These are phyloP conservation scores for Sitophilus oryzae DNA, from an alignment of 1,140 invertebrate species.

Conservation along the genomic window DNA sequence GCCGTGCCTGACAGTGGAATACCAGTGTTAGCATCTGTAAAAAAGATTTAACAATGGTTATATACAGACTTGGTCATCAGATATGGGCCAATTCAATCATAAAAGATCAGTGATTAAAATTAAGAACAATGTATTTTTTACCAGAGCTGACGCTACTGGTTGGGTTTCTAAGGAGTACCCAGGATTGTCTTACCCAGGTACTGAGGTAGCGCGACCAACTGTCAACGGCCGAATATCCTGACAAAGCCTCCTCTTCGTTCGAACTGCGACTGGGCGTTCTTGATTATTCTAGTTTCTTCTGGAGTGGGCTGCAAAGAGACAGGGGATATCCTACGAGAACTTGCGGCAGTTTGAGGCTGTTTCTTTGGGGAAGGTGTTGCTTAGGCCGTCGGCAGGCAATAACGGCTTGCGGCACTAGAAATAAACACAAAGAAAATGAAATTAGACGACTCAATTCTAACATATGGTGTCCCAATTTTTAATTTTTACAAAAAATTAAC, in stretches of 20 bases:
- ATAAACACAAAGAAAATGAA: too few species aligned
- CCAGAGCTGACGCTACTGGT: too few species aligned
- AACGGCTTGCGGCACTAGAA: too few species aligned
- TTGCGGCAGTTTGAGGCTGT: slow-evolving; percentile 24
- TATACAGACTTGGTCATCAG: too few species aligned
- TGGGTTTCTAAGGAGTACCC: too few species aligned
- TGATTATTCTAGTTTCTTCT: slow-evolving; percentile 75
- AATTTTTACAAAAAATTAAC: too few species aligned
- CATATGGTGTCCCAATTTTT: too few species aligned
- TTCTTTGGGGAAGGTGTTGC: slow-evolving; percentile 43
- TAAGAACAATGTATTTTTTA: too few species aligned
- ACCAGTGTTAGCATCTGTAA: slow-evolving; percentile 60
- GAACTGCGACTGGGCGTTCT: slow-evolving; percentile 75
- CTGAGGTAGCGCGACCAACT: slow-evolving; percentile 75
- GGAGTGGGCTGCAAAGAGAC: slow-evolving; percentile 51
- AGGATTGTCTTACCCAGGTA: slow-evolving; percentile 65
- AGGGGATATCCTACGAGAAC: slow-evolving; percentile 40
- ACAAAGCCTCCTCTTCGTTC: slow-evolving; percentile 82
- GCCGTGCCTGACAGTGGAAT: slow-evolving; percentile 60
- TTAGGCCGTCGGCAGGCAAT: slow-evolving; percentile 60
- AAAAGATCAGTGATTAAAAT: too few species aligned
- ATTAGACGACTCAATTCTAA: too few species aligned
- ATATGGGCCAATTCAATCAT: too few species aligned
- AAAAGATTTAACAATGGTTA: too few species aligned
- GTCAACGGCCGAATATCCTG: slow-evolving; percentile 82